Conservation (phyloP, 2,888 invertebrate genomes). For the Cryptosula pallasiana region DNA sequence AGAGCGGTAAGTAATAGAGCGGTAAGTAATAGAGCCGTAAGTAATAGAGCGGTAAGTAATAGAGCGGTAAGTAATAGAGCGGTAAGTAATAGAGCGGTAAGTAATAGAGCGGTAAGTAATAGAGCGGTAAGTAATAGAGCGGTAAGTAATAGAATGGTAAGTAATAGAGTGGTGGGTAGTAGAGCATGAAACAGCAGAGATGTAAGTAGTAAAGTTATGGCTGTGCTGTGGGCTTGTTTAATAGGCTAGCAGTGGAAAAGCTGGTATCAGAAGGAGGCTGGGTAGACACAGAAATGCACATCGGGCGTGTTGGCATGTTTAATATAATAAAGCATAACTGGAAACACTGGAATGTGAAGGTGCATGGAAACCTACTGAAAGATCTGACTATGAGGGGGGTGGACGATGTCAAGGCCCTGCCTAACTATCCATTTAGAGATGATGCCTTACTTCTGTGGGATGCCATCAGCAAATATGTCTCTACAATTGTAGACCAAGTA, state of each 20-base stretch:
- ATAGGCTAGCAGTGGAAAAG: constrained; percentile 48
- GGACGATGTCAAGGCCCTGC: constrained; percentile 48
- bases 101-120: too few relatives aligned
- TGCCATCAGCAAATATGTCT: constrained; percentile 50
- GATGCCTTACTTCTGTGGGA: constrained; percentile 53
- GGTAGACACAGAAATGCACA: constrained; percentile 27
- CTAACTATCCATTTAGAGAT: constrained; percentile 55
- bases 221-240: constrained; percentile 12
- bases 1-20: too few relatives aligned
- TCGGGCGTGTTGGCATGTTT: constrained; percentile 27
- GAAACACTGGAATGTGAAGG: constrained; percentile 26
- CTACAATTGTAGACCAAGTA: not conserved
- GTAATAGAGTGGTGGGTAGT: too few relatives aligned
- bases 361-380: constrained; percentile 47
- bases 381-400: constrained; percentile 51
- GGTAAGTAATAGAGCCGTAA: too few relatives aligned
- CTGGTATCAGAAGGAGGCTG: constrained; percentile 38
- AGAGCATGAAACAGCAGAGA: too few relatives aligned
- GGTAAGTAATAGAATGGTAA: too few relatives aligned
- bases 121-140: too few relatives aligned
- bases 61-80: too few relatives aligned
- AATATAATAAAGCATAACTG: constrained; percentile 27
- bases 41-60: too few relatives aligned
- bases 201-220: too few relatives aligned
- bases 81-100: too few relatives aligned